Evolutionary conservation across 2,888 invertebrate species (phyloP).

Genomic region (Leistus spinibarbis): DNA sequence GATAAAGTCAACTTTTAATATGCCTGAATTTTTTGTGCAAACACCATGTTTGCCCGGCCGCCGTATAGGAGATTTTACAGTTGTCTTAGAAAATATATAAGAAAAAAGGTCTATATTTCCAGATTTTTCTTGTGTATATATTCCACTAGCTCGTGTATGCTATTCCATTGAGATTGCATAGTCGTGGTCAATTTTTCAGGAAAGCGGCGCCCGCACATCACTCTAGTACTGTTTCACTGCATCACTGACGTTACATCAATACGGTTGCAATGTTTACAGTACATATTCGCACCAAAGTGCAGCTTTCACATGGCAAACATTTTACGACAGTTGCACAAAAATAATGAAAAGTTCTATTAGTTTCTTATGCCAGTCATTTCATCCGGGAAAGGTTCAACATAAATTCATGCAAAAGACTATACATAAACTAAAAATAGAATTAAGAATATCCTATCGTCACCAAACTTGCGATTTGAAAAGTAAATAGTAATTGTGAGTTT

Average conservation of each 20-base stretch:
- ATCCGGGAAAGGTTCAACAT: too few species aligned
- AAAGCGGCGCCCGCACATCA: slow-evolving; percentile 9
- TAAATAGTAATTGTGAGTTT: too few species aligned
- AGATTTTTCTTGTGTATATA: slow-evolving; percentile 38
- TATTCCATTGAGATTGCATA: slow-evolving; percentile 40
- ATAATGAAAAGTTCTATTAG: too few species aligned
- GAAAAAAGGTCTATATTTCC: slow-evolving; percentile 40
- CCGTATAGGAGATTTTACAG: slow-evolving; percentile 35
- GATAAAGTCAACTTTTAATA: slow-evolving; percentile 37
- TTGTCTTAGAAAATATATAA: slow-evolving; percentile 40
- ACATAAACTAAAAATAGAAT: too few species aligned
- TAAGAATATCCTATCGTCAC: too few species aligned
- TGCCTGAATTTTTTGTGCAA: slow-evolving; percentile 39
- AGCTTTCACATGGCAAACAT: too few species aligned
- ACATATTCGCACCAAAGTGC: too few species aligned
- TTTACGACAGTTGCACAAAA: too few species aligned
- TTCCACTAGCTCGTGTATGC: slow-evolving; percentile 30
- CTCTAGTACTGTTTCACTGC: not conserved
- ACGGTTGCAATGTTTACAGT: not conserved
- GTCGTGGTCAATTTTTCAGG: not conserved
- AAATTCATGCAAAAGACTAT: too few species aligned
- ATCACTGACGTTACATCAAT: not conserved
- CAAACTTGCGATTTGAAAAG: too few species aligned
- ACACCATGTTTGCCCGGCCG: slow-evolving; percentile 25
- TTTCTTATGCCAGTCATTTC: too few species aligned